Conservation (phyloP, 1,140 invertebrate species). For the Diabrotica undecimpunctata region DNA sequence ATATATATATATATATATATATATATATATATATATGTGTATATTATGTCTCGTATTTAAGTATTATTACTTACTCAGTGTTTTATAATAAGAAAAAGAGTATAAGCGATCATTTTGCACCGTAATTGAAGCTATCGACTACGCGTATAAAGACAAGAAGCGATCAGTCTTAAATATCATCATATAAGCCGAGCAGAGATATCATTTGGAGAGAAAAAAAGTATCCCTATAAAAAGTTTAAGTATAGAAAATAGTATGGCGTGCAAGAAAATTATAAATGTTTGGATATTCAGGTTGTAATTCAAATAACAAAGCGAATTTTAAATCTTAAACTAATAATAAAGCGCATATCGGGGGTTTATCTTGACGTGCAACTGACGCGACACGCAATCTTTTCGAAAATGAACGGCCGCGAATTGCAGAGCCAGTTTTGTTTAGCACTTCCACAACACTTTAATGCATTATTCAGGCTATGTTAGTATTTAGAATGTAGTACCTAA, state of each 20-base stretch:
- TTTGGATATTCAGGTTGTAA: constrained; percentile 15
- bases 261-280: constrained; percentile 6
- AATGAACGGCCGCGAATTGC: constrained; percentile 8
- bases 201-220: constrained; percentile 13
- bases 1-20: no score
- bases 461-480: constrained; percentile 16
- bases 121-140: background rate
- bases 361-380: constrained; percentile 18
- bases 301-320: constrained; percentile 20
- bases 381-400: constrained; percentile 10
- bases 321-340: constrained; percentile 19
- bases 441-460: constrained; percentile 14
- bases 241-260: constrained; percentile 5
- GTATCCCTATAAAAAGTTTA: background rate
- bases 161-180: background rate
- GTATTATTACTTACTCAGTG: no score
- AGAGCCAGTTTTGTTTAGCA: constrained; percentile 16
- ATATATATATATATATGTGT: no score
- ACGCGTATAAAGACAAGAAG: background rate
- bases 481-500: constrained; percentile 4
- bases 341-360: constrained; percentile 13
- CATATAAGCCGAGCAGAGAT: background rate
- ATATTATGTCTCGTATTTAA: no score
- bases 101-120: background rate
- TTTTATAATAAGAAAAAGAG: no score